Evolutionary conservation across 1,140 invertebrate species (phyloP), one percentile per base, ranked within the genome.

Genomic region (Patella vulgata): DNA sequence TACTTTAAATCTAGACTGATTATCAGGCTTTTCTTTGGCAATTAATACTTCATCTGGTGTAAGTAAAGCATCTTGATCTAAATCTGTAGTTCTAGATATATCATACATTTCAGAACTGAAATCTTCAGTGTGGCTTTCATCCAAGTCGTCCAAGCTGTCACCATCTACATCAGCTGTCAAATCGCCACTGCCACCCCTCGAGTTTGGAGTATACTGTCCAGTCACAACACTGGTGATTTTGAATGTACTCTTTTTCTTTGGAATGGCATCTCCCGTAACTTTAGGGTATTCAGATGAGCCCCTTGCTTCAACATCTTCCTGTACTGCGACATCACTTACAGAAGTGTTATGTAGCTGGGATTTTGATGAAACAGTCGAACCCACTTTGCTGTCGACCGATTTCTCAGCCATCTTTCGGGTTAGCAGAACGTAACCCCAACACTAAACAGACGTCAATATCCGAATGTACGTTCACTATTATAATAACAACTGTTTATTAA

Each of bases 91-190:
- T 67, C 79, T 82, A 8, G 82, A 83, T 64, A 72, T 75, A 63
- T 84, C 82, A 59, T 80, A 68, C 23, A 83, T 79, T 70, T 87
- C 87, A 6, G 88, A 89, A 78, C 88, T 89, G 8, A 80, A 62
- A 83, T 95, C 93, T 71, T 90, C 89, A 62, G 93, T 94, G 82
- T 95, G 93, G 84, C 92, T 94, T 87, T 96, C 93, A 84, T 96
- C 93, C 80, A 96, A 87, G 88, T 96, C 94, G 84, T 95, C 93
- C 68, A 93, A 92, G 48, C 93, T 95, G 84, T 96, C 94, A 63
- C 93, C 93, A 75, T 93, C 94, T 71, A 92, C 93, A 84, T 96
- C 93, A 79, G 91, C 91, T 85, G 89, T 92, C 79, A 89, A 88
- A 57, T 90, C 89, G 74, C 89, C 90, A 56, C 77, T 70, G 30